Evolutionary conservation across 1,140 invertebrate genomes (phyloP), one percentile per base, ranked within the genome.

Genomic region (Pseudoatta argentina): DNA sequence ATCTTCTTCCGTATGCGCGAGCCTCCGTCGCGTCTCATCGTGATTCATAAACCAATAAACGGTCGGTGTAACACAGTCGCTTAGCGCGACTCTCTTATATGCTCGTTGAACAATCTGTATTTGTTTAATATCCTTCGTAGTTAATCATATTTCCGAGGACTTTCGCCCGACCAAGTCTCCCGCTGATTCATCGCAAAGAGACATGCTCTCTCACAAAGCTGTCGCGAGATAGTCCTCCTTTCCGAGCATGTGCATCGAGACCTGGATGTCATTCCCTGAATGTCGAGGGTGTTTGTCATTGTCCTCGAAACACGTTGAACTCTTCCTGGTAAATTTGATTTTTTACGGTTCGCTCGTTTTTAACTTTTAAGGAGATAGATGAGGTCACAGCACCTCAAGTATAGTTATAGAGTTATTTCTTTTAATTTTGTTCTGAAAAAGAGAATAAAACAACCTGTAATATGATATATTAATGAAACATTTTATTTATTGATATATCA

Each of bases 31-130:
- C 24, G 18, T 51, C 1, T 51, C 48, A 10, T 34, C 67, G 34
- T 73, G 44, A 82, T 61, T 75, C 79, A 30, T 73, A 73, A 82
- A 71, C 21, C 21, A 72, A 82, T 34, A 59, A 79, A 34, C 61
- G 76, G 59, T 18, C 34, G 55, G n/a, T 14, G 72, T 76, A 39
- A 76, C 34, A 76, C 34, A 59, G 24, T 51, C 44, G 44, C 44
- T 48, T 63, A 34, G 12, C 3, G 21, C 39, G 3, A 0, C 53
- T 18, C 39, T 73, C n/a, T 18, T 48, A 16, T 44, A 34, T 14
- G 12, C 24, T n/a, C 27, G 27, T 83, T 75, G 44, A 39, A 16
- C n/a, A 51, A 75, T 71, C 34, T 34, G 53, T 7, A 59, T 61
- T 61, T 34, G 18, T 82, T 82, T 61, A 73, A 72, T 82, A 72